A percentile compares a stretch with the other conserved stretches of the same genome.
phyloP scores from a whole-genome alignment of 2,888 invertebrate species.

The Lochmaea capreae region DNA sequence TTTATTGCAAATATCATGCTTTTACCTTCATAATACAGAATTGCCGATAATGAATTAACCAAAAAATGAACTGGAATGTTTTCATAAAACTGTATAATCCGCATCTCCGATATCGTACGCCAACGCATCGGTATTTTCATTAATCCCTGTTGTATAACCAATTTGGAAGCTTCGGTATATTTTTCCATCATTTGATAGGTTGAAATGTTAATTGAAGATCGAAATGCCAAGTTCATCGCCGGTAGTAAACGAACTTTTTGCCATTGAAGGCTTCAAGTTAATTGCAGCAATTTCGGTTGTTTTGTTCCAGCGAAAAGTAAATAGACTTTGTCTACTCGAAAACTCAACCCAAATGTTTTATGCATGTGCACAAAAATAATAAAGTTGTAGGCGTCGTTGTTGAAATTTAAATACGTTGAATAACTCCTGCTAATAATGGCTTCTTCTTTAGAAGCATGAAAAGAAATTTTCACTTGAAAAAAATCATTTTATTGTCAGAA shows the following conservation, averaged over 20 bases:
- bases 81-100: neutral
- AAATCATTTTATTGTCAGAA: too few relatives aligned
- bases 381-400: neutral
- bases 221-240: too few relatives aligned
- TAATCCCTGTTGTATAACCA: neutral
- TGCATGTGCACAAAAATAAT: constrained; percentile 7
- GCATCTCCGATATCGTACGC: neutral
- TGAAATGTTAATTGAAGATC: neutral
- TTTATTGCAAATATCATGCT: neutral
- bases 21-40: neutral
- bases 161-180: neutral
- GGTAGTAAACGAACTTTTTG: neutral
- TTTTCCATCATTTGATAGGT: neutral
- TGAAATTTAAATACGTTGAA: constrained; percentile 1
- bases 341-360: constrained; percentile 8
- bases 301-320: neutral
- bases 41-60: neutral
- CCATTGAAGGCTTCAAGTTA: neutral
- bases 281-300: constrained; percentile 10
- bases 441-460: neutral
- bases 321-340: neutral
- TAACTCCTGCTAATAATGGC: neutral
- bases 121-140: neutral
- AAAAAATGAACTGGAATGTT: neutral
- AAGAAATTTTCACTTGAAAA: too few relatives aligned